A percentile compares a stretch with the other conserved stretches of the same genome.
Evolutionary conservation across 2,797 vertebrate genomes (phyloP).

Genomic region (Amazona ochrocephala): DNA sequence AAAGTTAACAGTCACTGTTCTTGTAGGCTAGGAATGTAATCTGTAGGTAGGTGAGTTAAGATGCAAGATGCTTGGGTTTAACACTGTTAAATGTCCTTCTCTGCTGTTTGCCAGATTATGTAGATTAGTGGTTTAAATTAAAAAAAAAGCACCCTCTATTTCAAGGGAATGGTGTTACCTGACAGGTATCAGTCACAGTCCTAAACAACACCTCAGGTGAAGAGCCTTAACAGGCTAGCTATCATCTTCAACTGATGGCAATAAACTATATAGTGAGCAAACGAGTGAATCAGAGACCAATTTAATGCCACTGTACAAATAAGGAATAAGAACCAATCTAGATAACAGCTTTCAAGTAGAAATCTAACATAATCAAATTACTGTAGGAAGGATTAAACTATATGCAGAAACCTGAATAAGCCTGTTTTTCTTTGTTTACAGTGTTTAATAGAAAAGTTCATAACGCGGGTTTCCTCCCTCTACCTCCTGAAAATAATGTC

Average conservation of each 20-base stretch:
- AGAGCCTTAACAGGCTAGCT: not conserved
- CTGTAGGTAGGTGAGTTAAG: not conserved
- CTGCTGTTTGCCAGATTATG: not conserved
- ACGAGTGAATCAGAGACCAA: not conserved
- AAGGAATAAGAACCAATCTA: not conserved
- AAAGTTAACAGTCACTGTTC: constrained; percentile 41
- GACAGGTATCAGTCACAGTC: not conserved
- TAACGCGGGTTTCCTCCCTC: too few relatives aligned
- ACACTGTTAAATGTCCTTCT: not conserved
- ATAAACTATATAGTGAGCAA: not conserved
- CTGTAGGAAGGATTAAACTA: not conserved
- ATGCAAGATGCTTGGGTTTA: not conserved
- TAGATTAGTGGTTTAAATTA: not conserved
- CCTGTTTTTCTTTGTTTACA: not conserved
- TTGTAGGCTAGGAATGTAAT: not conserved
- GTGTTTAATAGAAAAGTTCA: not conserved
- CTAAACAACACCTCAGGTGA: not conserved
- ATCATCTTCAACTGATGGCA: not conserved
- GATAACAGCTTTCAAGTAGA: not conserved
- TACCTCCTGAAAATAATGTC: not conserved
- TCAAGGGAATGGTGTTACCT: not conserved
- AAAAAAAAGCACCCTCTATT: not conserved
- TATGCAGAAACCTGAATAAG: not conserved
- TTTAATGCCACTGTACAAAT: not conserved
- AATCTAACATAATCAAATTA: not conserved